Conservation (phyloP, 2,113 vertebrate genomes). For the Protomyctophum bolini region DNA sequence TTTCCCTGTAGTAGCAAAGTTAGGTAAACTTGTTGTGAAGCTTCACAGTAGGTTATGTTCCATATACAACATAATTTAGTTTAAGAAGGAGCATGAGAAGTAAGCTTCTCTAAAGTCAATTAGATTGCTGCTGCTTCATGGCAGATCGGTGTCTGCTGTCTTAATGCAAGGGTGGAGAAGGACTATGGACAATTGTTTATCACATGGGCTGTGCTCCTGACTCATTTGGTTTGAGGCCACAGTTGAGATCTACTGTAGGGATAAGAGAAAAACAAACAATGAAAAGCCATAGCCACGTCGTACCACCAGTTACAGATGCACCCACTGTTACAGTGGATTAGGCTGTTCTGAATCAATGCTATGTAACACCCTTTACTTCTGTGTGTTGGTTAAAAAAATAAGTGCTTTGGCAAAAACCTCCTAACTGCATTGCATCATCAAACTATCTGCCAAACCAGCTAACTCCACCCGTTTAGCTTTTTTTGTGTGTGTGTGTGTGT, state of each 20-base stretch:
- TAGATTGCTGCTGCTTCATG: neutral
- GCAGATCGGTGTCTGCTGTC: neutral
- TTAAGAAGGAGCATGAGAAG: no score
- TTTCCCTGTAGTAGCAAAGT: no score
- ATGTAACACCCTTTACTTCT: no score
- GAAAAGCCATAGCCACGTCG: neutral
- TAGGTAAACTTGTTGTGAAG: no score
- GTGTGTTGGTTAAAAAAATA: no score
- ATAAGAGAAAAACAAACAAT: conserved; percentile 14
- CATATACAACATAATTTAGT: no score
- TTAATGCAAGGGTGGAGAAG: conserved; percentile 40
- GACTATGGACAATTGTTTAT: conserved; percentile 49
- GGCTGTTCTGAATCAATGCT: neutral
- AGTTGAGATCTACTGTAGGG: conserved; percentile 51
- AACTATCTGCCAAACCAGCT: no score
- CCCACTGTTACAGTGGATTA: conserved; percentile 1
- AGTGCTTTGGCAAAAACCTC: no score
- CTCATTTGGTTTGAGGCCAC: conserved; percentile 39
- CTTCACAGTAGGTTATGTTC: no score
- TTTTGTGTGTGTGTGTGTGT: no score
- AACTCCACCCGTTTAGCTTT: no score
- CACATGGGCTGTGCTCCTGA: conserved; percentile 31
- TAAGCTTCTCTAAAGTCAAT: neutral
- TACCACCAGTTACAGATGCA: conserved; percentile 1
- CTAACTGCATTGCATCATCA: no score